phyloP scores from a whole-genome alignment of 2,113 vertebrate species.

The Xenus cinereus region DNA sequence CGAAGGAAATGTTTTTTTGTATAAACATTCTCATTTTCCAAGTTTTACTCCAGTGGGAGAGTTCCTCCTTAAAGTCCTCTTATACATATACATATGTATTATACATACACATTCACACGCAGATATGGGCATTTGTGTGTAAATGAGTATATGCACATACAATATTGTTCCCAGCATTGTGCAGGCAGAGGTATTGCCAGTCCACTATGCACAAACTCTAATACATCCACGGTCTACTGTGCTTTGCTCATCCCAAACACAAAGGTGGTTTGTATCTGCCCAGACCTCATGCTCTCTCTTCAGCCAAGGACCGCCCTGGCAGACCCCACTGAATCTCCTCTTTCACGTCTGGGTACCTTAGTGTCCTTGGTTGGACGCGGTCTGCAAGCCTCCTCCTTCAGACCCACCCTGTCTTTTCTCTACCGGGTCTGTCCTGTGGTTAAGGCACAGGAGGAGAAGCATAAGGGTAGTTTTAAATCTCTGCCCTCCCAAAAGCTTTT shows the following conservation, averaged over 20 bases:
- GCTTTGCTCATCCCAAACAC: not conserved
- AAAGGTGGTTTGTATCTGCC: not conserved
- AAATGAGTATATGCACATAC: not conserved
- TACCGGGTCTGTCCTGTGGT: not conserved
- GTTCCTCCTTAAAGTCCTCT: not conserved
- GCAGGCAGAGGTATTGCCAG: not conserved
- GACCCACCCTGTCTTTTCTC: not conserved
- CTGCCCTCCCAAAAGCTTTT: not conserved
- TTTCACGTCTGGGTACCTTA: not conserved
- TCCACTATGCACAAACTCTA: not conserved
- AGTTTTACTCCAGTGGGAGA: constrained; percentile 2
- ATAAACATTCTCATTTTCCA: constrained; percentile 42
- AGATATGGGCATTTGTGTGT: not conserved
- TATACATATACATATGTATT: not conserved
- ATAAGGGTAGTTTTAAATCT: not conserved
- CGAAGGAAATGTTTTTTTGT: not conserved
- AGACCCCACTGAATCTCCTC: not conserved
- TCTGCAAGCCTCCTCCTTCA: not conserved
- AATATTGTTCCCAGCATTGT: not conserved
- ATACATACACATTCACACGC: not conserved
- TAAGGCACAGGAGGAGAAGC: not conserved
- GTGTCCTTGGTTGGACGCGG: not conserved
- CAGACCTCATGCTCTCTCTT: not conserved
- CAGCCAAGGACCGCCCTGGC: not conserved
- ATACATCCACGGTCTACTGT: not conserved